Evolutionary conservation across 2,888 invertebrate species (phyloP).

Genomic region (Odontothrips loti): DNA sequence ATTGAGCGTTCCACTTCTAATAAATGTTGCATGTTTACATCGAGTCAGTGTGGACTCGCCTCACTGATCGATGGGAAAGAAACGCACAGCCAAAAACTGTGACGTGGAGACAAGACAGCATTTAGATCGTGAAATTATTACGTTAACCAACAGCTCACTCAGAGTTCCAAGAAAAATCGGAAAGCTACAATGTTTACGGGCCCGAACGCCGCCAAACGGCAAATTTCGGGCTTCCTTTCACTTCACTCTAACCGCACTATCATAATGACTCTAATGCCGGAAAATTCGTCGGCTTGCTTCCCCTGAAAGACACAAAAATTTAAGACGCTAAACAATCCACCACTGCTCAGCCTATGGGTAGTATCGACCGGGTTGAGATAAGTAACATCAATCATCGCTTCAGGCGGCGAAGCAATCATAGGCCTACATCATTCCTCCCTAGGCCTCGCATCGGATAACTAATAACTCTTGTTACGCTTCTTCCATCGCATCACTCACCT

Average conservation of each 20-base stretch:
- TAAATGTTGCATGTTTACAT: slow-evolving; percentile 25
- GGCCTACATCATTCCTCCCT: slow-evolving; percentile 12
- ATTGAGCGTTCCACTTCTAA: background rate
- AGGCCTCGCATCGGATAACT: background rate
- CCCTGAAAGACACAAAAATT: background rate
- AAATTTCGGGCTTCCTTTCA: background rate
- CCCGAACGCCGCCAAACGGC: slow-evolving; percentile 9
- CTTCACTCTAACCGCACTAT: background rate
- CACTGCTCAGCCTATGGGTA: background rate
- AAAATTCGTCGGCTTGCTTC: background rate
- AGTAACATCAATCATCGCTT: slow-evolving; percentile 10
- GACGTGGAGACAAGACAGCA: too few relatives aligned
- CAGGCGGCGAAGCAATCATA: background rate
- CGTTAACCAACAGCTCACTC: too few relatives aligned
- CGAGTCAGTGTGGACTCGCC: background rate
- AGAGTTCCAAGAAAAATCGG: background rate
- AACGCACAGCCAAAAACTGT: background rate
- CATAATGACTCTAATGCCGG: background rate
- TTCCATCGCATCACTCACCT: background rate
- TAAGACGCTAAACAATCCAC: background rate
- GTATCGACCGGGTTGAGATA: background rate
- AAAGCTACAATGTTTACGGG: background rate
- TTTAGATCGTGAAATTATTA: too few relatives aligned
- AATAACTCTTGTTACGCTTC: background rate
- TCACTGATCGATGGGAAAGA: slow-evolving; percentile 2